Base-by-base conservation (phyloP, 1,140 invertebrate species). In the Drosophila parvula region DNA sequence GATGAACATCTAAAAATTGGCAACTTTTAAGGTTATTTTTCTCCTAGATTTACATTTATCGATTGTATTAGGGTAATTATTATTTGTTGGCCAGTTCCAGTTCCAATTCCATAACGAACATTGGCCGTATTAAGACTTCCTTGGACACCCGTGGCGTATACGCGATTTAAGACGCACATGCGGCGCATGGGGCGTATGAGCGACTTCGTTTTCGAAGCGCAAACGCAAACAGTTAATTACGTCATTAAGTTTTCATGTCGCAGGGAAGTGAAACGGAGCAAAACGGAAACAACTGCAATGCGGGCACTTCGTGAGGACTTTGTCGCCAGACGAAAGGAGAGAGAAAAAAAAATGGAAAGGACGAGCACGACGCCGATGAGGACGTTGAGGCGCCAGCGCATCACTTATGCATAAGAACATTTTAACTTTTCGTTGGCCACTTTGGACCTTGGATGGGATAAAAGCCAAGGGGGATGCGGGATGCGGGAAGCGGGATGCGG, bases 381-480 rank as follows among this genome's bases (percentile, higher is more conserved):
- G 18, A 53, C 51, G 18, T 55, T 74, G 57, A 59, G 69, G 67
- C 51, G 62, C 32, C 64, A 59, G 59, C 53, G 57, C 80, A 84
- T 89, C 84, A 89, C 80, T 89, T 89, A 89, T 89, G 84, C 84
- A 89, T 81, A 89, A 89, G 84, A 84, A 89, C 69, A 89, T 89
- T 89, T 89, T 84, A 89, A 89, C 84, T 89, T 81, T 89, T 74
- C 81, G 73, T 80, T 84, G 79, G 84, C 84, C 79, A 88, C 74
- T 89, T 89, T 89, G 47, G 73, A 88, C 58, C 59, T 47, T 67
- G 75, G 62, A 58, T 14, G 28, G 28, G 22, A 36, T 30, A 22
- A 30, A 38, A 22, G 27, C 47, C 22, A 1, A 14, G 36, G 64
- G 18, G 51, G 60, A 57, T 30, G 4, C 16, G 11, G 11, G 14